These are phyloP conservation scores for Gallinago paraguaiae DNA, from an alignment of 2,113 vertebrate species.

Conservation along the genomic window DNA sequence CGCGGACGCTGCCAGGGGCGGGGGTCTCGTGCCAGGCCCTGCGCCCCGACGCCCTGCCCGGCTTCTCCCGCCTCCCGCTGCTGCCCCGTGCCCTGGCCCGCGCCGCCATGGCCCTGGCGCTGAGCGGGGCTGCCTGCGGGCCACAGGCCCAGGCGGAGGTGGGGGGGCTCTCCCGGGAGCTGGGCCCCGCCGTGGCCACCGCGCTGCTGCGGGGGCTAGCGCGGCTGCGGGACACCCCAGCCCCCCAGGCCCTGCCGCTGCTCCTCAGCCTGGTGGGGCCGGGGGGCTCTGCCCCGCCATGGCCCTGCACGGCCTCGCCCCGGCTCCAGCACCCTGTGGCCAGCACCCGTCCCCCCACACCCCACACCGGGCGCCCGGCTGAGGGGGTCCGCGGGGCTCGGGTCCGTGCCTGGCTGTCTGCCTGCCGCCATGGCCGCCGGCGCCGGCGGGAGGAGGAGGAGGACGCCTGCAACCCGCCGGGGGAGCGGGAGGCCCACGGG, in stretches of 20 bases:
- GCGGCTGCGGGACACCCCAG: neutral
- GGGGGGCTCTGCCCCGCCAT: neutral
- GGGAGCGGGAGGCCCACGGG: constrained; percentile 73
- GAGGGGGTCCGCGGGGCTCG: constrained; percentile 15
- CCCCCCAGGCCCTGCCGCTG: constrained; percentile 44
- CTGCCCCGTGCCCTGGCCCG: constrained; percentile 77
- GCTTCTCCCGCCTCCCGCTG: constrained; percentile 51
- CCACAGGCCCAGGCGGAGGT: constrained; percentile 66
- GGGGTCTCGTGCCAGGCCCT: too few species aligned
- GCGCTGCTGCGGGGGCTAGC: constrained; percentile 75
- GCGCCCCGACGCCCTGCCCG: too few species aligned
- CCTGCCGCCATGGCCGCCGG: neutral
- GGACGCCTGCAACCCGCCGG: constrained; percentile 67
- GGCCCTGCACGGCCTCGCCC: neutral
- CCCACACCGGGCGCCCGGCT: neutral
- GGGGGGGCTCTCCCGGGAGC: constrained; percentile 59
- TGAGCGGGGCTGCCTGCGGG: constrained; percentile 76
- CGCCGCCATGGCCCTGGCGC: constrained; percentile 77
- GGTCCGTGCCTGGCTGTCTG: constrained; percentile 66
- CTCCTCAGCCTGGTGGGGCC: constrained; percentile 78
- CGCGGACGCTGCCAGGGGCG: too few species aligned
- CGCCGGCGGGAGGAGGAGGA: neutral
- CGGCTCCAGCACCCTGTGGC: constrained; percentile 30
- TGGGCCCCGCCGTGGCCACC: constrained; percentile 68
- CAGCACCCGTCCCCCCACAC: neutral